These are phyloP conservation scores for Fopius arisanus DNA, from an alignment of 1,140 invertebrate species.

Conservation along the genomic window DNA sequence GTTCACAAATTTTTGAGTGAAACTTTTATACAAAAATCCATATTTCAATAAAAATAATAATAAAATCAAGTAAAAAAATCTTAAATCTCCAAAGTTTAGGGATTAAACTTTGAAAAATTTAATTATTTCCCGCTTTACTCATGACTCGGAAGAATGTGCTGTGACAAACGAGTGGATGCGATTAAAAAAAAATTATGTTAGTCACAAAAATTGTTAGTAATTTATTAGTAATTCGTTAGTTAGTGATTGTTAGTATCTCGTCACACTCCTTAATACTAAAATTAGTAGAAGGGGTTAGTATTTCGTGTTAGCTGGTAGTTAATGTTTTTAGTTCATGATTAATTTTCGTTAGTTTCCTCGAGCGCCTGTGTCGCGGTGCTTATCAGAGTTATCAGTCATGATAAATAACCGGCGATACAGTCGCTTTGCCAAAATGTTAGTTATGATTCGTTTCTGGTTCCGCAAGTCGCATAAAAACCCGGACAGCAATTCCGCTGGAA, in stretches of 20 bases:
- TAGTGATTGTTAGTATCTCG: not conserved
- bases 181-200: not conserved
- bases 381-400: not conserved
- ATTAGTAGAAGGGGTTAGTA: not conserved
- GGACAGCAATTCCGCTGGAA: not conserved
- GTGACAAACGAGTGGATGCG: too few species aligned
- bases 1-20: too few species aligned
- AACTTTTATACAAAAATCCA: too few species aligned
- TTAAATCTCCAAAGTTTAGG: too few species aligned
- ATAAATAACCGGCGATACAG: not conserved
- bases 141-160: not conserved
- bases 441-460: not conserved
- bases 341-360: not conserved
- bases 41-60: too few species aligned
- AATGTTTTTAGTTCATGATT: not conserved
- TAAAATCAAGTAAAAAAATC: too few species aligned
- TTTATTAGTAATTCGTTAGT: not conserved
- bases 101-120: too few species aligned
- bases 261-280: not conserved
- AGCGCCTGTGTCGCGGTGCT: not conserved
- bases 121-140: not conserved
- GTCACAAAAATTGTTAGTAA: not conserved
- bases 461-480: not conserved
- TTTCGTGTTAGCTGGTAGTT: not conserved
- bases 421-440: not conserved